These are phyloP conservation scores for Apogon hyalosoma DNA, from an alignment of 2,797 vertebrate species.

Conservation along the genomic window DNA sequence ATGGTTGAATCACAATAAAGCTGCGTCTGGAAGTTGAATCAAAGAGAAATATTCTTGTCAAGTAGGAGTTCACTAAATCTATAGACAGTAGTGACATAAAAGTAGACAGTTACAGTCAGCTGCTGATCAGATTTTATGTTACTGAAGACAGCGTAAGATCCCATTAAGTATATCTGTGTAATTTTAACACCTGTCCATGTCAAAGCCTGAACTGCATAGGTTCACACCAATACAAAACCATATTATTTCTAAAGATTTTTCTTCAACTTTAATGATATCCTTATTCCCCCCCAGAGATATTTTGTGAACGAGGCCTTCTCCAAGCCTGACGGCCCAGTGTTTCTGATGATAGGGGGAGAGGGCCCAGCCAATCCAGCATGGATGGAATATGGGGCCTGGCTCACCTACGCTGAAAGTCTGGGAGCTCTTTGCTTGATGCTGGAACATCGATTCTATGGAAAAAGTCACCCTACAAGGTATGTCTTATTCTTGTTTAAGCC, in stretches of 20 bases:
- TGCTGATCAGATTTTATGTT: too few relatives aligned
- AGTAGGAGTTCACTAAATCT: too few relatives aligned
- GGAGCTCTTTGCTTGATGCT: conserved; percentile 77
- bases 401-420: conserved; percentile 75
- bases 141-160: too few relatives aligned
- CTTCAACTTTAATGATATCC: neutral
- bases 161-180: too few relatives aligned
- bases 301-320: conserved; percentile 78
- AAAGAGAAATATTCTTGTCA: too few relatives aligned
- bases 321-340: conserved; percentile 73
- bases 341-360: conserved; percentile 83
- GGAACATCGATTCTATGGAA: conserved; percentile 84
- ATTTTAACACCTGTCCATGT: too few relatives aligned
- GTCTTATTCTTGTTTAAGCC: conserved; percentile 9
- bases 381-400: conserved; percentile 76
- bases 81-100: too few relatives aligned
- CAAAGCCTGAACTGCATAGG: too few relatives aligned
- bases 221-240: neutral
- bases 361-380: conserved; percentile 72
- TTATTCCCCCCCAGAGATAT: conserved; percentile 70
- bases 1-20: too few relatives aligned
- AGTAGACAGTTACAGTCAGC: too few relatives aligned
- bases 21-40: too few relatives aligned
- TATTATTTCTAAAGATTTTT: neutral
- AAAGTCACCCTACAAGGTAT: conserved; percentile 77